Percentiles rank a stretch among this genome's conserved stretches.
Evolutionary conservation across 2,113 vertebrate species (phyloP).

Genomic region (Aspiorhynchus laticeps): DNA sequence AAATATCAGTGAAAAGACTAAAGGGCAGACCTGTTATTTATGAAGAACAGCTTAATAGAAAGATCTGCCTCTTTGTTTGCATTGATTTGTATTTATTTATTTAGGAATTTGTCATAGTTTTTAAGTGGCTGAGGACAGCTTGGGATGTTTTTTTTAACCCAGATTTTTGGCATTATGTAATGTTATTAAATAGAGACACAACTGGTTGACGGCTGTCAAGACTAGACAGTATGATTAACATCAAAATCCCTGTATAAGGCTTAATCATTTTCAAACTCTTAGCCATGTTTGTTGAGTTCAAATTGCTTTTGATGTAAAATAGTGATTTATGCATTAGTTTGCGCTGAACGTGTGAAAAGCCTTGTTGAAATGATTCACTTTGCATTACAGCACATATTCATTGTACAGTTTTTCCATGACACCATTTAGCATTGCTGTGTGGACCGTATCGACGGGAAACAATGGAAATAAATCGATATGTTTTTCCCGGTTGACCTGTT

Average conservation of each 20-base stretch:
- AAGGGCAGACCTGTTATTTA: neutral
- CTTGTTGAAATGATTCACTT: neutral
- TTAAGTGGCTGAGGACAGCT: no score
- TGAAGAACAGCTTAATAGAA: neutral
- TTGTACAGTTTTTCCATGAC: constrained; percentile 40
- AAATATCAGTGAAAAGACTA: neutral
- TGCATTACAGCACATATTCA: constrained; percentile 4
- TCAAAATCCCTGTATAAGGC: no score
- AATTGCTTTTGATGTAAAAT: no score
- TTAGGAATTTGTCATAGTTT: no score
- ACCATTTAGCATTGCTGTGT: constrained; percentile 23
- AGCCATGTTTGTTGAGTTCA: no score
- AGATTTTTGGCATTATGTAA: no score
- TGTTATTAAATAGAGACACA: no score
- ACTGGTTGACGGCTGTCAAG: no score
- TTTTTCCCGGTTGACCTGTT: constrained; percentile 56
- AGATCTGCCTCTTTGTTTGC: neutral
- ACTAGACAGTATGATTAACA: no score
- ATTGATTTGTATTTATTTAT: neutral
- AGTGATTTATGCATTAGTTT: neutral
- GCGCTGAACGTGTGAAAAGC: neutral
- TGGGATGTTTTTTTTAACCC: no score
- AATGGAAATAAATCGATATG: constrained; percentile 50
- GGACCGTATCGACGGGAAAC: constrained; percentile 52
- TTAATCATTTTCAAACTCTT: no score